Evolutionary conservation across 2,888 invertebrate genomes (phyloP), one percentile per base, ranked within the genome.

Genomic region (Polydrusus pterygomalis): DNA sequence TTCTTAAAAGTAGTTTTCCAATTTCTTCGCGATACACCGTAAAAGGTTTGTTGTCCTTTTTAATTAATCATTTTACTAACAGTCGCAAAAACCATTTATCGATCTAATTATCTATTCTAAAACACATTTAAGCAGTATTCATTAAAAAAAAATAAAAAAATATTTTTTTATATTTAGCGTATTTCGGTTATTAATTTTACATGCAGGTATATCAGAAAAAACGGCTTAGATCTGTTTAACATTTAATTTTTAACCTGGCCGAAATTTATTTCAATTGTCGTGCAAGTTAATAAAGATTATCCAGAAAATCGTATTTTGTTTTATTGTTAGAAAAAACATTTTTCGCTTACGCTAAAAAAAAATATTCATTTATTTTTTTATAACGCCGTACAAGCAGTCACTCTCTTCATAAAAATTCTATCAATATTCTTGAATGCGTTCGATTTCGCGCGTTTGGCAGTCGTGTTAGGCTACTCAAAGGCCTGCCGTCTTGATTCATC

Each of bases 391-490:
- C 47, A 47, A 47, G 47, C 47, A 47, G 8, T 47, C 47, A 17
- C 47, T 47, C 47, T n/a, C 47, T 47, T 47, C 47, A 38, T n/a
- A 38, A 17, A 65, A 54, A 68, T 68, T 70, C 76, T 75, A 70
- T 73, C 71, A 79, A 79, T 70, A 75, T 72, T 77, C 75, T 70
- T 72, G 74, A 63, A 70, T 78, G 75, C 71, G 72, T 67, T 69
- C 71, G 38, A 51, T 68, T 67, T 68, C 34, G 34, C 34, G 75
- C 58, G 58, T 68, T 74, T 63, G 75, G 72, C 63, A 77, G 75
- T 65, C 79, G 56, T 63, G 34, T 60, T 58, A 51, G 63, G 51
- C 45, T 15, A 6, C 17, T 63, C 70, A 76, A 73, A 76, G 77
- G 77, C 77, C 77, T 77, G 77, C 77, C 54, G 77, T 70, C 69